These are phyloP conservation scores for Labroides dimidiatus DNA, from an alignment of 2,797 vertebrate species.

Conservation along the genomic window DNA sequence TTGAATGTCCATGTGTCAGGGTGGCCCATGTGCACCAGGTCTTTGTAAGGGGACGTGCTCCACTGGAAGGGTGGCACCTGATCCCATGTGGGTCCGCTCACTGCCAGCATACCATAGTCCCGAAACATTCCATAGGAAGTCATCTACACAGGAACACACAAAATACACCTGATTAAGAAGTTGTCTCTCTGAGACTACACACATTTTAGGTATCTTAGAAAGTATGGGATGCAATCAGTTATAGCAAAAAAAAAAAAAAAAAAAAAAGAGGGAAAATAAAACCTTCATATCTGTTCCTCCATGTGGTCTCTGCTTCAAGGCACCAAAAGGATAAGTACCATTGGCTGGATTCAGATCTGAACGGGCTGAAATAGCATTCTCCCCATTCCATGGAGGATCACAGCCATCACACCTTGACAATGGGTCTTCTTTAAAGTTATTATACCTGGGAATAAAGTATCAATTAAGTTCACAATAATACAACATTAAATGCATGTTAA, in stretches of 20 bases:
- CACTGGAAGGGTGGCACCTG: slow-evolving; percentile 93
- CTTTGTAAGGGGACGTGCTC: slow-evolving; percentile 89
- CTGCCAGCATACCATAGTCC: slow-evolving; percentile 85
- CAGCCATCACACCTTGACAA: slow-evolving; percentile 88
- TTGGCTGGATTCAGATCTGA: slow-evolving; percentile 93
- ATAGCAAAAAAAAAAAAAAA: too few species aligned
- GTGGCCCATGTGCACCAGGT: slow-evolving; percentile 91
- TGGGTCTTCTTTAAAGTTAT: slow-evolving; percentile 91
- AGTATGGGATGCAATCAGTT: neutral
- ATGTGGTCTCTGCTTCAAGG: slow-evolving; percentile 89
- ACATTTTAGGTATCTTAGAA: neutral
- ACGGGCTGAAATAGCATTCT: slow-evolving; percentile 93
- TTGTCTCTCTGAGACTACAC: neutral
- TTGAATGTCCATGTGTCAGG: slow-evolving; percentile 93
- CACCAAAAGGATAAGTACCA: slow-evolving; percentile 94
- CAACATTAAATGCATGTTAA: neutral
- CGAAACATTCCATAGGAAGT: slow-evolving; percentile 87
- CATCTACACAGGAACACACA: slow-evolving; percentile 78
- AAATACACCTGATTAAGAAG: slow-evolving; percentile 15
- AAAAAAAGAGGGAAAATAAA: too few species aligned
- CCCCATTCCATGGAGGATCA: slow-evolving; percentile 86
- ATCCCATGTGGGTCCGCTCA: slow-evolving; percentile 91
- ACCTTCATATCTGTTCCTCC: slow-evolving; percentile 96
- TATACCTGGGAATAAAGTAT: slow-evolving; percentile 83
- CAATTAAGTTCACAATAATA: neutral